Evolutionary conservation across 2,113 vertebrate genomes (phyloP).

Genomic region (Bungarus multicinctus): DNA sequence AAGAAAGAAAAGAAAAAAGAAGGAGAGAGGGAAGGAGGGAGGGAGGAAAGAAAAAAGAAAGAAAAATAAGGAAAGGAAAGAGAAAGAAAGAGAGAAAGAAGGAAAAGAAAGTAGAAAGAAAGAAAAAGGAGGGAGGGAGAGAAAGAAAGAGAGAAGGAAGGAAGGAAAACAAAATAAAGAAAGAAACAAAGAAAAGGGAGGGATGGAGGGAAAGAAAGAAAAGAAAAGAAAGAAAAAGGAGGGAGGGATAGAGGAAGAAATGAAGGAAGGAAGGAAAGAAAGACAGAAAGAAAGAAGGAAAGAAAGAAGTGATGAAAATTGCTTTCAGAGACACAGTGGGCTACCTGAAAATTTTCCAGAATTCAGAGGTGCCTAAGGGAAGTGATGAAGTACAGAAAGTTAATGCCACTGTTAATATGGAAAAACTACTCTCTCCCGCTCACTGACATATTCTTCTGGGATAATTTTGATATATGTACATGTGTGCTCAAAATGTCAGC

Average conservation of each 20-base stretch:
- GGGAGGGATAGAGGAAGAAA: neutral
- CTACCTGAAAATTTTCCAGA: slow-evolving; percentile 73
- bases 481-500: slow-evolving; percentile 76
- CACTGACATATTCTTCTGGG: slow-evolving; percentile 71
- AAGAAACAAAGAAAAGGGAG: no score
- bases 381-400: slow-evolving; percentile 68
- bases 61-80: no score
- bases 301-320: neutral
- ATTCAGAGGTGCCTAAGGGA: slow-evolving; percentile 67
- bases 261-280: neutral
- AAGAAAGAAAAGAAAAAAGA: no score
- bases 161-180: fast-evolving
- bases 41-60: neutral
- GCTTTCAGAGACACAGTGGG: slow-evolving; percentile 30
- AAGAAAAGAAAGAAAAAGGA: no score
- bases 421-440: slow-evolving; percentile 72
- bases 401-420: slow-evolving; percentile 76
- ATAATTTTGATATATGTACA: slow-evolving; percentile 73
- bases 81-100: no score
- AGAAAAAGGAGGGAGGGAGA: fast-evolving
- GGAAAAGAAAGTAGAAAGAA: no score
- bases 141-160: neutral
- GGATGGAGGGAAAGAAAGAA: no score
- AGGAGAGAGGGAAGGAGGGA: no score
- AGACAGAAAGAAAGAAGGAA: neutral